Percentiles rank a stretch among this genome's conserved stretches.
Conservation (phyloP, 2,113 vertebrate species). For the Heterochromis multidens region DNA sequence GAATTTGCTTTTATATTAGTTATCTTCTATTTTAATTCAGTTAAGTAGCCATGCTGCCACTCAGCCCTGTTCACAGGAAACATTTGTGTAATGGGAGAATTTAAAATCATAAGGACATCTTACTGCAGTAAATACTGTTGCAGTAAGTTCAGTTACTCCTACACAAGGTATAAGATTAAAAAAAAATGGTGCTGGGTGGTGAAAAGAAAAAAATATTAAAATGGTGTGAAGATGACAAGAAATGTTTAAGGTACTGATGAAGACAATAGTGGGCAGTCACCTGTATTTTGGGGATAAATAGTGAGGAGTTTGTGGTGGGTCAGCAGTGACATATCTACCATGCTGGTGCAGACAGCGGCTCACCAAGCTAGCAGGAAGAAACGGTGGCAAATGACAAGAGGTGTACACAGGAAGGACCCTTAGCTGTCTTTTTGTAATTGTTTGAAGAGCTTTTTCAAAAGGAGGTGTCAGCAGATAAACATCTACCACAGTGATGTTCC, state of each 20-base stretch:
- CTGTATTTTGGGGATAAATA: background rate
- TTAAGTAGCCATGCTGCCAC: too few relatives aligned
- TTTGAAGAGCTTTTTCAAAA: background rate
- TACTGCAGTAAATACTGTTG: background rate
- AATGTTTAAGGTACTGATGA: background rate
- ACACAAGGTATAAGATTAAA: background rate
- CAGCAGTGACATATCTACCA: background rate
- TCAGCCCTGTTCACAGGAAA: too few relatives aligned
- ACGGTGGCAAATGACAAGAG: background rate
- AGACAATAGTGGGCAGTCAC: background rate
- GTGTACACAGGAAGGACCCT: background rate
- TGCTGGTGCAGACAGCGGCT: background rate
- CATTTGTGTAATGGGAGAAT: background rate
- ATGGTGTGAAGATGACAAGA: background rate
- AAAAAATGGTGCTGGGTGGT: background rate
- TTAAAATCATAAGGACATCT: background rate
- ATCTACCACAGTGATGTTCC: background rate
- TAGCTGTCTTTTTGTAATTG: background rate
- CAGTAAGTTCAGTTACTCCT: background rate
- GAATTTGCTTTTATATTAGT: background rate
- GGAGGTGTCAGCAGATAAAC: background rate
- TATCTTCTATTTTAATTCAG: background rate
- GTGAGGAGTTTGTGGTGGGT: background rate
- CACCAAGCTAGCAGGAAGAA: background rate
- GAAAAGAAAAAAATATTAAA: background rate